A percentile compares a stretch with the other conserved stretches of the same genome.
Conservation (phyloP, 2,888 invertebrate species). For the Nephrotoma flavescens region DNA sequence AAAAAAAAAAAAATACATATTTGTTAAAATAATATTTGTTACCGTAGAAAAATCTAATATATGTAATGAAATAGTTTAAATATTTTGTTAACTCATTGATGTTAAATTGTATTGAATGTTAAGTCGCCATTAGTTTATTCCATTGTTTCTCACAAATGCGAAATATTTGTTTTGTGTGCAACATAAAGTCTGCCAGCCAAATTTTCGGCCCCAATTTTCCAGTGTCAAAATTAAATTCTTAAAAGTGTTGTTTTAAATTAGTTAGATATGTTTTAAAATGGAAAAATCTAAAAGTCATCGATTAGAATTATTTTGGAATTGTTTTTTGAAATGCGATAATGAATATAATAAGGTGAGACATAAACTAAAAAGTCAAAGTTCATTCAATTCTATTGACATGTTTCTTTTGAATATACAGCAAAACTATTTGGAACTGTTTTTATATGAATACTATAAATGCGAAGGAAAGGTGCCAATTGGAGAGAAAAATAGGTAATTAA, state of each 20-base stretch:
- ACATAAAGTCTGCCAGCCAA: background rate
- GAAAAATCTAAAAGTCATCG: background rate
- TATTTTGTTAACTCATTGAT: background rate
- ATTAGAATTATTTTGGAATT: constrained; percentile 1
- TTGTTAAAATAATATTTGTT: background rate
- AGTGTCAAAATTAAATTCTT: background rate
- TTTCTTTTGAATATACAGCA: background rate
- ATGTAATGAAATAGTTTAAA: background rate
- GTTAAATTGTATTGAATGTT: background rate
- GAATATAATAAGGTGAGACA: background rate
- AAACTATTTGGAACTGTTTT: background rate
- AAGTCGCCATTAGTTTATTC: background rate
- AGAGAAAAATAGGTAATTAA: background rate
- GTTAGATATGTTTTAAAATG: background rate
- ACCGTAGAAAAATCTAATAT: background rate
- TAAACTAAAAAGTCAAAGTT: background rate
- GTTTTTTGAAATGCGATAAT: constrained; percentile 5
- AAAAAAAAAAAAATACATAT: background rate
- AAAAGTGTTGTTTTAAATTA: background rate
- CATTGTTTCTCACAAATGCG: background rate
- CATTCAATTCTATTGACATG: background rate
- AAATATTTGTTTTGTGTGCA: background rate
- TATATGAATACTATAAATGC: background rate
- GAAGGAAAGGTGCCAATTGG: background rate
- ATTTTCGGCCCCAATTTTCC: background rate